Evolutionary conservation across 2,113 vertebrate species (phyloP).

Genomic region (Orycteropus afer): DNA sequence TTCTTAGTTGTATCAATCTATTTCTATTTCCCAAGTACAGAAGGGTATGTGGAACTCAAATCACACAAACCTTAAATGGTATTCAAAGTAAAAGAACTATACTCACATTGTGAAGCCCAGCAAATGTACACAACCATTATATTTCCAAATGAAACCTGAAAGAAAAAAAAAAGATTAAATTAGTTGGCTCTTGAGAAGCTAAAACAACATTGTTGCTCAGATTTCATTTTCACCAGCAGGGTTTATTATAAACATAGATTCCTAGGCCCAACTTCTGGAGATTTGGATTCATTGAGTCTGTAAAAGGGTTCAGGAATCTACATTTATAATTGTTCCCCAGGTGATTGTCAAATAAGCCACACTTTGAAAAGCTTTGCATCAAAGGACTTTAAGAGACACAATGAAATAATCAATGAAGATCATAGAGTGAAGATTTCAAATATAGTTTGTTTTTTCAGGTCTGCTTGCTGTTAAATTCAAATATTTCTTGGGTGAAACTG

Average conservation of each 20-base stretch:
- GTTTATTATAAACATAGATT: slow-evolving; percentile 7
- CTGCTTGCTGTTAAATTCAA: not conserved
- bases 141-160: not conserved
- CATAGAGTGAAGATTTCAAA: not conserved
- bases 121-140: not conserved
- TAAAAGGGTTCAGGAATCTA: not conserved
- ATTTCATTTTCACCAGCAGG: not conserved
- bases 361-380: not conserved
- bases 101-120: not conserved
- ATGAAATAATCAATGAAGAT: not conserved
- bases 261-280: not conserved
- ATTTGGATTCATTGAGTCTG: not conserved
- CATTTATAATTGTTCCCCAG: not conserved
- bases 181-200: not conserved
- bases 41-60: not conserved
- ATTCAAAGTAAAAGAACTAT: not conserved
- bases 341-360: not conserved
- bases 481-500: not conserved
- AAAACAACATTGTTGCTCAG: not conserved
- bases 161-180: not conserved
- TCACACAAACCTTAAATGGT: not conserved
- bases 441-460: not conserved
- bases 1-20: not conserved
- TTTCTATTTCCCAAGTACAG: not conserved
- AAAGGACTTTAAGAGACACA: not conserved